Conservation (phyloP, 2,797 vertebrate species). For the Hippoglossus hippoglossus region DNA sequence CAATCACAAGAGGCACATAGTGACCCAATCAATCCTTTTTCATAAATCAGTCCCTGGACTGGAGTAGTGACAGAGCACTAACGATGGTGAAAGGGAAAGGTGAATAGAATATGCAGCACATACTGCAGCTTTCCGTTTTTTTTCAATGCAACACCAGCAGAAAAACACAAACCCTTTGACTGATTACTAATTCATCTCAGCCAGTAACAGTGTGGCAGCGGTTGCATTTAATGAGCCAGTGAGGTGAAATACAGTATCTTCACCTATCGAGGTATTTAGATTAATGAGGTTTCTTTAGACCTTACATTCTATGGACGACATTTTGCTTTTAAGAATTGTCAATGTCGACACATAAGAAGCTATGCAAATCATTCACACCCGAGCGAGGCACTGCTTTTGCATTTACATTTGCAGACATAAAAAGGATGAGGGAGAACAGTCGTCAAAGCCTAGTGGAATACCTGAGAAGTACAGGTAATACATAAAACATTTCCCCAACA, state of each 20-base stretch:
- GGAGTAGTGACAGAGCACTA: constrained; percentile 36
- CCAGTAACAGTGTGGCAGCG: constrained; percentile 16
- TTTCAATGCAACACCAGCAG: constrained; percentile 33
- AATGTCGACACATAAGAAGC: not conserved
- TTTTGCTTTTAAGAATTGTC: not conserved
- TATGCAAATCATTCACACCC: not conserved
- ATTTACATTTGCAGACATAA: not conserved
- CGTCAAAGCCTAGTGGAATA: constrained; percentile 22
- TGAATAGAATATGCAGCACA: constrained; percentile 9
- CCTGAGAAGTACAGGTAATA: constrained; percentile 17
- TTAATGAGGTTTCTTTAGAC: constrained; percentile 10
- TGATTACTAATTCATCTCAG: constrained; percentile 55
- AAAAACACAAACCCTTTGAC: constrained; percentile 43
- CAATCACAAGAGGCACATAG: constrained; percentile 41
- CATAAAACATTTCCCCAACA: constrained; percentile 44
- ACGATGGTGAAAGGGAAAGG: constrained; percentile 19
- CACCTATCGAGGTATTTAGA: constrained; percentile 16
- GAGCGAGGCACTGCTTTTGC: constrained; percentile 4
- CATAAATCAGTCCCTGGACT: constrained; percentile 49
- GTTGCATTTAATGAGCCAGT: constrained; percentile 33
- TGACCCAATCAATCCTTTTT: constrained; percentile 68
- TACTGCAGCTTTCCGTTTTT: constrained; percentile 30
- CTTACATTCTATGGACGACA: not conserved
- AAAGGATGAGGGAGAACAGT: constrained; percentile 23
- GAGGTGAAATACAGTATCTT: constrained; percentile 16